Evolutionary conservation across 1,140 invertebrate species (phyloP), one percentile per base, ranked within the genome.

Genomic region (Pseudomyrmex sp.): DNA sequence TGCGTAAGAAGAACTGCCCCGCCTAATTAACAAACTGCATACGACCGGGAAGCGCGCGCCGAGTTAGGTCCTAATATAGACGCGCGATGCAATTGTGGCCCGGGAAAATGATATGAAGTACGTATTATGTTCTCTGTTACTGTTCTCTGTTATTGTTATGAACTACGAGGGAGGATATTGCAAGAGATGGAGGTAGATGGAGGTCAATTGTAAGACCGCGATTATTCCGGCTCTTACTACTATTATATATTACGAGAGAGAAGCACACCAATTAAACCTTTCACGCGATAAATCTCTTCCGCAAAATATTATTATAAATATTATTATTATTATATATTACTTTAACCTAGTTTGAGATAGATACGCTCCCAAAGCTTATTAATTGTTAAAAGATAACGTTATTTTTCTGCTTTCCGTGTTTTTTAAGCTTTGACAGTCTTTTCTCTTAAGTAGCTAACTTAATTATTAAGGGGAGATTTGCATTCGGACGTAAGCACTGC

Each of bases 1-100:
- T 69, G 82, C 63, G 74, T 87, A 88, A 88, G 86, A 88, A 84
- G 85, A 69, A 44, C 65, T 70, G 86, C 23, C 74, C 23, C 76
- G 82, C 68, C 77, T 88, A 88, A 88, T 88, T 88, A 88, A 88
- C 85, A 80, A 88, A 50, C 85, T 80, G 54, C 44, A 70, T 23
- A 20, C 44, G 66, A 80, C 76, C 23, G 44, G 23, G 59, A 8
- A 52, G 50, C 9, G 62, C 59, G 50, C 23, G 54, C 12, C 76
- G 76, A 65, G 26, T 77, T 77, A 77, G 20, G 7, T 59, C 26
- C 52, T 79, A 80, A 80, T 35, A 35, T 72, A 54, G 50, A 52
- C 52, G 20, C 66, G 65, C 65, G 44, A n/a, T 13, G n/a, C n/a
- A 23, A 46, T 20, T 58, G 59, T 15, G 5, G 15, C 23, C 35